Evolutionary conservation across 2,888 invertebrate genomes (phyloP).

Genomic region (Xestia xanthographa): DNA sequence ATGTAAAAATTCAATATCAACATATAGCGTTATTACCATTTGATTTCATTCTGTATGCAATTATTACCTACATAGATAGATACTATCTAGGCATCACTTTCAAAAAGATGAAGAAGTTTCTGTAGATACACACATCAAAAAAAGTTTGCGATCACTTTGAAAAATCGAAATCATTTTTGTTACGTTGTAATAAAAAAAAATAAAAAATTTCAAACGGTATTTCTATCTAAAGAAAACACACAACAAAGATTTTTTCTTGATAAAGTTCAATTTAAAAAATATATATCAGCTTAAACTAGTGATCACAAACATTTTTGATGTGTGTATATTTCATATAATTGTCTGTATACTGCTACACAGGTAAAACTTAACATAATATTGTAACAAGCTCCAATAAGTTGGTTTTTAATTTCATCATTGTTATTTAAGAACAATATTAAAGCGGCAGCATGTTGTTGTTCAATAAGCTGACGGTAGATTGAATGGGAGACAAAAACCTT

Average conservation of each 20-base stretch:
- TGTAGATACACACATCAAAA: neutral
- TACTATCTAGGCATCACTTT: no score
- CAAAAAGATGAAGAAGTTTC: neutral
- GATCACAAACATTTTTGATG: no score
- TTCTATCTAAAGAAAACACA: no score
- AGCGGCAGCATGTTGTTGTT: slow-evolving; percentile 29
- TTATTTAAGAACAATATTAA: slow-evolving; percentile 16
- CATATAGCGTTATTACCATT: neutral
- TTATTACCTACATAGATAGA: neutral
- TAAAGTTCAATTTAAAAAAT: no score
- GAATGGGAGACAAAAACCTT: slow-evolving; percentile 1
- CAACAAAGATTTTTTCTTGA: no score
- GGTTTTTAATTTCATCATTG: slow-evolving; percentile 10
- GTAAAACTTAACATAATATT: slow-evolving; percentile 11
- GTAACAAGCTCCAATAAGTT: neutral
- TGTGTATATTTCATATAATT: neutral
- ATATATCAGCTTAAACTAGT: no score
- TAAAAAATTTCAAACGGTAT: no score
- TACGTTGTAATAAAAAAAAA: no score
- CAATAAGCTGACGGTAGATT: slow-evolving; percentile 38
- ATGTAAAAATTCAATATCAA: no score
- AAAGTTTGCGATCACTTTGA: no score
- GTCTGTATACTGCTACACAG: neutral
- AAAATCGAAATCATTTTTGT: no score
- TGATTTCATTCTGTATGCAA: neutral